Evolutionary conservation across 2,888 invertebrate species (phyloP), one percentile per base, ranked within the genome.

Genomic region (Drosophila koepferae): DNA sequence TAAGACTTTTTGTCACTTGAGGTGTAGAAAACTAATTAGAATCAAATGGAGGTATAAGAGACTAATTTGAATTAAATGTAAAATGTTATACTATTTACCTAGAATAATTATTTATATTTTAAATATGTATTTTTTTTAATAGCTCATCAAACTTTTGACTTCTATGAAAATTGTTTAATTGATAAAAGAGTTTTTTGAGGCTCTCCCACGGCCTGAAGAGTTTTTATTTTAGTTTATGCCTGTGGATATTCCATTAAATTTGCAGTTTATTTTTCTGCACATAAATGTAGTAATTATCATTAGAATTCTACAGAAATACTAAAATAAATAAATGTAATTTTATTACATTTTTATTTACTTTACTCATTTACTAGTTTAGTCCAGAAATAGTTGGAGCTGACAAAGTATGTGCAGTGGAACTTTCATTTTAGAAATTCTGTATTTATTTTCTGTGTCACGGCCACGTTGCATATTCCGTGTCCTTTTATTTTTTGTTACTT

Each of bases 361-460:
- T 20, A 2, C 12, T 12, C 12, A 10, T 6, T 12, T 12, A 18
- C 2, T 12, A n/a, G 31, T 31, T n/a, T 49, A 49, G 31, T 49
- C 28, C 31, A 6, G 5, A 34, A 51, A 51, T 34, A 51, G 51
- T 34, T 51, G 3, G 51, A 49, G 1, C 28, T 2, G 28, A 31
- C 48, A 28, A 48, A 48, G 28, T 49, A 49, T 49, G 9, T 10
- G 9, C 2, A 12, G 34, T 2, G 18, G 18, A 18, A 55, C 55
- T 38, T 55, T 55, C 40, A 38, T n/a, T n/a, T 23, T 41, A 40
- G 28, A 55, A n/a, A 38, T 41, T 56, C 14, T 6, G n/a, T 12
- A 31, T 14, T 31, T 14, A 9, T 31, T 56, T 56, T 56, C 34
- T 58, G 58, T 43, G 34, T 58, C 58, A 36, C 7, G 34, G 34